Conservation (phyloP, 1,140 invertebrate species). For the Sycophaga agraensis region DNA sequence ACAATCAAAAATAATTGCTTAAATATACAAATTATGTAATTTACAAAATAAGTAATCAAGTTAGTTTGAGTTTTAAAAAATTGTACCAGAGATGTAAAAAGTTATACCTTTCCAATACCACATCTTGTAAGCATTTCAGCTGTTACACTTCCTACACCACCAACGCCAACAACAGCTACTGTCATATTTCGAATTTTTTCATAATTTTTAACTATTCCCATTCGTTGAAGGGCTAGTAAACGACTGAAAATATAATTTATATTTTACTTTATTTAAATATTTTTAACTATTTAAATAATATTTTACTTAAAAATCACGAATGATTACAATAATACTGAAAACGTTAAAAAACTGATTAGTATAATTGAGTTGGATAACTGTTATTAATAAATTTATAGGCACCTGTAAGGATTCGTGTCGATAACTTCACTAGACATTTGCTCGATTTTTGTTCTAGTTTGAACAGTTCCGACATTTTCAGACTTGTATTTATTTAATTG, state of each 20-base stretch:
- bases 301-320: too few relatives aligned
- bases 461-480: conserved; percentile 40
- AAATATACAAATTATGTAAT: neutral
- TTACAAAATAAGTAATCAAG: conserved; percentile 3
- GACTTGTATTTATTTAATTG: conserved; percentile 56
- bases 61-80: too few relatives aligned
- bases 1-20: neutral
- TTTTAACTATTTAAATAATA: too few relatives aligned
- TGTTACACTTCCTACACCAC: conserved; percentile 98
- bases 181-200: conserved; percentile 90
- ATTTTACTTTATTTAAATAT: too few relatives aligned
- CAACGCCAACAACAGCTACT: conserved; percentile 96
- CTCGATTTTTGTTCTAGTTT: conserved; percentile 58
- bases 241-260: conserved; percentile 72
- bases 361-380: too few relatives aligned
- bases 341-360: too few relatives aligned
- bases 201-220: conserved; percentile 99
- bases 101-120: conserved; percentile 93
- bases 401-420: conserved; percentile 99
- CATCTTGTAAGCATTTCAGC: conserved; percentile 99
- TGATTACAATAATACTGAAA: too few relatives aligned
- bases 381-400: neutral
- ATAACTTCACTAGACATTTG: conserved; percentile 86
- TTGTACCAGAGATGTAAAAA: too few relatives aligned
- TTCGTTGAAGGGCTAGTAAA: conserved; percentile 96